phyloP scores from a whole-genome alignment of 2,888 invertebrate species.

The Zaprionus bogoriensis region DNA sequence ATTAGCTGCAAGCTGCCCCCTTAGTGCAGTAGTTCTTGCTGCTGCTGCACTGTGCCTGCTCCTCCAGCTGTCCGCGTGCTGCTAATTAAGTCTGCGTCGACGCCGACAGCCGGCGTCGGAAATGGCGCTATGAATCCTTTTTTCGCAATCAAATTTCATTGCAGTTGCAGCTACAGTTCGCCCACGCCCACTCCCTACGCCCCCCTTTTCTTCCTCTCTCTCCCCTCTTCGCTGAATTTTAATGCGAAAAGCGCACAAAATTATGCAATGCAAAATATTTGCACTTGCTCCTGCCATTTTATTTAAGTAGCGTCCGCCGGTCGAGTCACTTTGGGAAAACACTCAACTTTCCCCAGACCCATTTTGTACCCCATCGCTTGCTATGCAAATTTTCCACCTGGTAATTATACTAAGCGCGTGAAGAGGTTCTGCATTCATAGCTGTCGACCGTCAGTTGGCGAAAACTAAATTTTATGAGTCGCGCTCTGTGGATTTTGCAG shows the following conservation, averaged over 20 bases:
- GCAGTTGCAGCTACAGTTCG: constrained; percentile 21
- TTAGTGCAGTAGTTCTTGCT: constrained; percentile 6
- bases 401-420: constrained; percentile 53
- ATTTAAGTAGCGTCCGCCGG: constrained; percentile 46
- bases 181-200: neutral
- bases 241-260: constrained; percentile 50
- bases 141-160: constrained; percentile 69
- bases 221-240: constrained; percentile 32
- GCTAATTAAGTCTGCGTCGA: constrained; percentile 71
- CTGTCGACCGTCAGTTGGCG: constrained; percentile 18
- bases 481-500: constrained; percentile 20
- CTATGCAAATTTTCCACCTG: constrained; percentile 34
- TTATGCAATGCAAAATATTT: constrained; percentile 71
- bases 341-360: constrained; percentile 25
- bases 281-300: constrained; percentile 50
- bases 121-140: constrained; percentile 59
- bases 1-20: constrained; percentile 48
- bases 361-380: constrained; percentile 9
- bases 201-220: neutral
- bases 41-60: neutral
- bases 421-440: constrained; percentile 29
- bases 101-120: constrained; percentile 53
- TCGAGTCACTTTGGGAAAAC: constrained; percentile 36
- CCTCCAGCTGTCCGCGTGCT: constrained; percentile 5
- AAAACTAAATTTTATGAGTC: constrained; percentile 39